Evolutionary conservation across 2,113 vertebrate genomes (phyloP).

Genomic region (Prolemur simus): DNA sequence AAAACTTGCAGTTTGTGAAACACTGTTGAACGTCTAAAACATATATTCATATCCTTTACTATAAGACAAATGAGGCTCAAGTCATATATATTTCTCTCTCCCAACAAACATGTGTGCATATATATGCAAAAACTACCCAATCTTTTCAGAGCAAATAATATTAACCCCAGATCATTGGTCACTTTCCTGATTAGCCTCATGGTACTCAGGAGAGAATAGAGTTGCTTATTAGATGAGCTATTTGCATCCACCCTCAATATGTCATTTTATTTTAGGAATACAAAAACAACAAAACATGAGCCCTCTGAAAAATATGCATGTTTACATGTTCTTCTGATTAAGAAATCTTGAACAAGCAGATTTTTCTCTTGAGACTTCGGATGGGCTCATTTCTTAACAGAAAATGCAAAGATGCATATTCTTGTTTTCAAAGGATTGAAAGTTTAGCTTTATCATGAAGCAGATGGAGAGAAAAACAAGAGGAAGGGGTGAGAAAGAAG

Average conservation of each 20-base stretch:
- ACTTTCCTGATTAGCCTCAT: constrained; percentile 10
- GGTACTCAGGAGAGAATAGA: background rate
- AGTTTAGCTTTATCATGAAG: background rate
- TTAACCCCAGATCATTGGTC: background rate
- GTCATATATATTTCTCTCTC: background rate
- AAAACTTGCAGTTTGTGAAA: background rate
- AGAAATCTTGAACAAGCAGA: constrained; percentile 21
- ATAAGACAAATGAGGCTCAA: background rate
- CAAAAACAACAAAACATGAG: constrained; percentile 42
- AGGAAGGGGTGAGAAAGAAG: background rate
- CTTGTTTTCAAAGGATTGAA: constrained; percentile 23
- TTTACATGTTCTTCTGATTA: constrained; percentile 52
- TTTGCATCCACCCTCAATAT: background rate
- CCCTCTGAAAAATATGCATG: constrained; percentile 14
- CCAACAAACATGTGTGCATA: background rate
- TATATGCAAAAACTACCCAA: background rate
- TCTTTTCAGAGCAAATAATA: constrained; percentile 1
- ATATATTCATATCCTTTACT: background rate
- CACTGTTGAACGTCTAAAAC: background rate
- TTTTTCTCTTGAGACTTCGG: constrained; percentile 52
- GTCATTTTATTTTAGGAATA: constrained; percentile 49
- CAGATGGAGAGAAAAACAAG: background rate
- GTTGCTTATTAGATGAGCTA: background rate
- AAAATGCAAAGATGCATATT: constrained; percentile 40
- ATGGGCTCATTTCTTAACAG: constrained; percentile 12